Evolutionary conservation across 2,113 vertebrate species (phyloP), one percentile per base, ranked within the genome.

Genomic region (Caranx ignobilis): DNA sequence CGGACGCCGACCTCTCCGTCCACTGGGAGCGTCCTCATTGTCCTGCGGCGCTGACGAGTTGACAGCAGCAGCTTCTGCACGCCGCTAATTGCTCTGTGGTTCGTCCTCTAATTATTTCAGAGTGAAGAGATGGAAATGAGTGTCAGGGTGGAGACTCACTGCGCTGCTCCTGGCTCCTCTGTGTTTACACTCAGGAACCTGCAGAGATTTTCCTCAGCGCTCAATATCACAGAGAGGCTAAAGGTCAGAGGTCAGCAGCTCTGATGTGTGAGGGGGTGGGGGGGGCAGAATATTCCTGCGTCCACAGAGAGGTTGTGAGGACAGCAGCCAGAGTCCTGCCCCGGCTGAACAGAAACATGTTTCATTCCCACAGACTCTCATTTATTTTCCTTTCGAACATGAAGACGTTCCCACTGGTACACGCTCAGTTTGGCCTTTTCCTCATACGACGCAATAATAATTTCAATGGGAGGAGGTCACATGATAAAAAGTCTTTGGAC

Each of bases 231-330:
- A n/a, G 18, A n/a, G 18, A 37, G 52, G 10, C 37, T 0, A 59
- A 11, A 83, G 82, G 81, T 82, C 79, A 56, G 54, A 80, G 72
- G 75, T 87, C 77, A 67, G 5, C 34, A 2, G 73, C 18, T 26
- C 5, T 32, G 71, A 66, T 71, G 43, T 59, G 34, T 45, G 13
- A 34, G 6, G n/a, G 16, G 34, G 32, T 71, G 43, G 64, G 26
- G 6, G n/a, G 16, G 34, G 32, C 47, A 10, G n/a, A 69, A 70
- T 54, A 39, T 15, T 70, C 57, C 61, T 21, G 37, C 0, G 8
- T 55, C 45, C 66, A 59, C 12, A 19, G 37, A 52, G 47, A 41
- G 26, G 11, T 63, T 3, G 15, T 62, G 63, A 37, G 37, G 37
- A 8, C 37, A 26, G 26, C 26, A 26, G 26, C 26, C 26, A 26